Percentiles rank a stretch among this genome's conserved stretches.
phyloP scores from a whole-genome alignment of 1,140 invertebrate genomes.

The Euura saliciscinereae region DNA sequence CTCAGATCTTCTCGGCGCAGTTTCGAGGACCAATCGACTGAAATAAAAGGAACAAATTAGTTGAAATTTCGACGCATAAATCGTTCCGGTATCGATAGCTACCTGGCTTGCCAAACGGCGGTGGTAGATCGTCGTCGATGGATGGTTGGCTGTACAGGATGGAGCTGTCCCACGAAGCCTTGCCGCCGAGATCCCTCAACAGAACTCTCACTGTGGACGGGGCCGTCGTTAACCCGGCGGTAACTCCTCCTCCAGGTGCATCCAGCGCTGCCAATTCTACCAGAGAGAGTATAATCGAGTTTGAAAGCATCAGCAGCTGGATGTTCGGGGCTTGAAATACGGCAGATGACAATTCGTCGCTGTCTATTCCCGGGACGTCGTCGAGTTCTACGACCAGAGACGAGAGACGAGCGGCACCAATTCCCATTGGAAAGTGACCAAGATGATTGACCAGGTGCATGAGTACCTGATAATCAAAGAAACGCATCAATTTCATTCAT shows the following conservation, averaged over 20 bases:
- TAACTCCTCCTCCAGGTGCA: conserved; percentile 83
- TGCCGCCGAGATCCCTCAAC: conserved; percentile 92
- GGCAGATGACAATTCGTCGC: conserved; percentile 77
- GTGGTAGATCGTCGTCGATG: conserved; percentile 36
- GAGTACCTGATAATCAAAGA: conserved; percentile 58
- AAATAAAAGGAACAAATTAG: conserved; percentile 10
- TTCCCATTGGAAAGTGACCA: conserved; percentile 88
- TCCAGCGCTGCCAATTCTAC: conserved; percentile 91
- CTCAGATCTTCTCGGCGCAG: conserved; percentile 44
- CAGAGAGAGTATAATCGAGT: conserved; percentile 84
- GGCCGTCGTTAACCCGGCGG: conserved; percentile 71
- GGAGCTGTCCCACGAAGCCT: conserved; percentile 95
- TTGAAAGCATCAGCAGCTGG: conserved; percentile 87
- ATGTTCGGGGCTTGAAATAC: conserved; percentile 88
- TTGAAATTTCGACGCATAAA: neutral
- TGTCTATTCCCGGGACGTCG: conserved; percentile 78
- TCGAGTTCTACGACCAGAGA: conserved; percentile 92
- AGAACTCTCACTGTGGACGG: conserved; percentile 80
- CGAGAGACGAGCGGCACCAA: conserved; percentile 81
- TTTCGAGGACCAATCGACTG: conserved; percentile 40
- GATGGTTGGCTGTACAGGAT: conserved; percentile 80
- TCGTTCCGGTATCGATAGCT: conserved; percentile 5
- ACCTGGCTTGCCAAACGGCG: conserved; percentile 40
- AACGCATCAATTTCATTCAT: neutral
- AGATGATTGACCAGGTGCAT: conserved; percentile 86